These are phyloP conservation scores for Zygogramma bicolorata DNA, from an alignment of 2,888 invertebrate species.

Conservation along the genomic window DNA sequence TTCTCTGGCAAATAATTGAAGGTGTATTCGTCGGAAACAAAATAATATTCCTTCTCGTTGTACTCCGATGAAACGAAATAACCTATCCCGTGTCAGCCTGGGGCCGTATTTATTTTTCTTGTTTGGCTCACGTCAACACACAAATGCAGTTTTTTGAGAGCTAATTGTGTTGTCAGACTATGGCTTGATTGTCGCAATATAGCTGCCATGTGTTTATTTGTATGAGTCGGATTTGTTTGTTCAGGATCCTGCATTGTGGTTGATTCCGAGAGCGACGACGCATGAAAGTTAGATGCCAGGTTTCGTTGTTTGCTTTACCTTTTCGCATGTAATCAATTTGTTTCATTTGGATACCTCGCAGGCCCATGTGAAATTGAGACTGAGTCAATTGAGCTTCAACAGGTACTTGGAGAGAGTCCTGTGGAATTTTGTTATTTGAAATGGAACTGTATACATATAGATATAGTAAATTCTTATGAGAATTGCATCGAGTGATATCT, in stretches of 20 bases:
- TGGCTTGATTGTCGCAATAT: not conserved
- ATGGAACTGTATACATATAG: no score
- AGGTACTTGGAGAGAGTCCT: not conserved
- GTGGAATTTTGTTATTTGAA: not conserved
- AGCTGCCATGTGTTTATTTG: not conserved
- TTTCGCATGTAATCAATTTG: constrained; percentile 6
- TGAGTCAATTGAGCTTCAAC: not conserved
- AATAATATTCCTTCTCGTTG: not conserved
- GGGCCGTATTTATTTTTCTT: not conserved
- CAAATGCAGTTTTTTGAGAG: not conserved
- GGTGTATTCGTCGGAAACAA: not conserved
- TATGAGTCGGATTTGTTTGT: not conserved
- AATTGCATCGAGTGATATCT: no score
- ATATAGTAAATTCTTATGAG: no score
- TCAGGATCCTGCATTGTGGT: not conserved
- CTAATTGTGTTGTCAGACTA: constrained; percentile 1
- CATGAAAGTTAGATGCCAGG: not conserved
- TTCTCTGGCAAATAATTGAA: not conserved
- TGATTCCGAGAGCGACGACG: not conserved
- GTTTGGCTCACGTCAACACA: not conserved
- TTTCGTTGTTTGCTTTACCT: not conserved
- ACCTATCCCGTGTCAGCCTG: not conserved
- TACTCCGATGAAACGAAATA: not conserved
- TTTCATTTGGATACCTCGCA: not conserved
- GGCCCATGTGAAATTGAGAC: not conserved